These are phyloP conservation scores for Sarcophaga rosellei DNA, from an alignment of 2,888 invertebrate species.

Conservation along the genomic window DNA sequence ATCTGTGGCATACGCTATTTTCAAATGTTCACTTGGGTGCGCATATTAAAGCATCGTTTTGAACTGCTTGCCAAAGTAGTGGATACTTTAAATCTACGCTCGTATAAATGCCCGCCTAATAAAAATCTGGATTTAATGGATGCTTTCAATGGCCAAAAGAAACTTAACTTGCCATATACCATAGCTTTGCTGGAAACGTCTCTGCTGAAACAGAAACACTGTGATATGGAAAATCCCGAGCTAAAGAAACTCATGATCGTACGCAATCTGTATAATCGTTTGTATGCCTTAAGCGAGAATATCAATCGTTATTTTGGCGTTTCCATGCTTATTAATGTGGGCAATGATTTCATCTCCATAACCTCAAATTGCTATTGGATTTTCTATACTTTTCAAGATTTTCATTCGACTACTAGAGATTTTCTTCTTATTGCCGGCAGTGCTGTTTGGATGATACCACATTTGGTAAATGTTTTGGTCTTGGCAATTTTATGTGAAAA, in stretches of 20 bases:
- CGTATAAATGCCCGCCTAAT: not conserved
- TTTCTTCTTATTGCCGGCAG: slow-evolving; percentile 74
- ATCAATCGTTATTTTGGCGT: slow-evolving; percentile 77
- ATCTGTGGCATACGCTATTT: slow-evolving; percentile 77
- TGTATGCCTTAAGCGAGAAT: slow-evolving; percentile 75
- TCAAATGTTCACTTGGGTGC: slow-evolving; percentile 75
- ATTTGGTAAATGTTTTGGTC: slow-evolving; percentile 76
- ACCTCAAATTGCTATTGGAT: slow-evolving; percentile 80
- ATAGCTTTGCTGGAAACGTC: slow-evolving; percentile 20
- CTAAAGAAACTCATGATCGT: slow-evolving; percentile 73
- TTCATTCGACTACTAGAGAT: slow-evolving; percentile 70
- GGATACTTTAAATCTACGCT: slow-evolving; percentile 69
- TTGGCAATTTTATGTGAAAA: slow-evolving; percentile 77
- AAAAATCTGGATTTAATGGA: not conserved
- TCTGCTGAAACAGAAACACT: slow-evolving; percentile 36
- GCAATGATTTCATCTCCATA: slow-evolving; percentile 79
- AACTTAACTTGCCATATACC: not conserved
- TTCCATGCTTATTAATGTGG: slow-evolving; percentile 78
- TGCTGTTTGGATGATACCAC: slow-evolving; percentile 76
- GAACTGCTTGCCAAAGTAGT: slow-evolving; percentile 73
- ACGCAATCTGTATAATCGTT: slow-evolving; percentile 77
- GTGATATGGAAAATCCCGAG: slow-evolving; percentile 63
- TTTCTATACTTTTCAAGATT: slow-evolving; percentile 76
- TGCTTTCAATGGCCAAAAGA: not conserved
- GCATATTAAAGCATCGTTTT: slow-evolving; percentile 75